Evolutionary conservation across 2,113 vertebrate species (phyloP), one percentile per base, ranked within the genome.

Genomic region (Sisor rabdophorus): DNA sequence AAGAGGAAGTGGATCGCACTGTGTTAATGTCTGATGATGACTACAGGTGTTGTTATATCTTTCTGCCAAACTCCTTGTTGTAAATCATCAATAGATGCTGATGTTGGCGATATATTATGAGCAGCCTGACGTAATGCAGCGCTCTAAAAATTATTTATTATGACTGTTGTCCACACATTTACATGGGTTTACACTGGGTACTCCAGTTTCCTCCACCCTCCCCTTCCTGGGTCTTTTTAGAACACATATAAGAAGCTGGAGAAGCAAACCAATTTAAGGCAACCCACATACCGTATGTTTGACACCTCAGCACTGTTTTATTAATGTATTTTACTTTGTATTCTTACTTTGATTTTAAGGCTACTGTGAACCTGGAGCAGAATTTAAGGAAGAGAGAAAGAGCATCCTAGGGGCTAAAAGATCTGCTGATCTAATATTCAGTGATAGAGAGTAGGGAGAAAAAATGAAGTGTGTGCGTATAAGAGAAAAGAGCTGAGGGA

Each of bases 351-450:
- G 9, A 63, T 36, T 36, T 36, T 17, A 63, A 63, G 60, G 16
- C 61, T 40, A 22, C 40, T 26, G 64, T 48, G 13, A 63, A 75
- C 36, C 48, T 67, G 60, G 73, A 44, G 30, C 30, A 65, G 15
- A 22, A 15, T 13, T 12, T 36, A 13, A 53, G 48, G n/a, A 32
- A 56, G 30, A 72, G 32, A 70, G 11, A 16, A 11, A 44, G 28
- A 26, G 24, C 17, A 11, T 59, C 19, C 19, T 28, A 19, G 11
- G 19, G 58, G n/a, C 76, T 5, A 58, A 68, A 67, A 79, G 69
- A 24, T 60, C 75, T 20, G 40, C 52, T 75, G 63, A 60, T 77
- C 54, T 74, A 52, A 71, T 81, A 56, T 73, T 22, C 74, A 59
- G 48, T 63, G 22, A 19, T 58, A 60, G 64, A 32, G 19, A 40